Evolutionary conservation across 1,140 invertebrate genomes (phyloP).

Genomic region (Trialeurodes vaporariorum): DNA sequence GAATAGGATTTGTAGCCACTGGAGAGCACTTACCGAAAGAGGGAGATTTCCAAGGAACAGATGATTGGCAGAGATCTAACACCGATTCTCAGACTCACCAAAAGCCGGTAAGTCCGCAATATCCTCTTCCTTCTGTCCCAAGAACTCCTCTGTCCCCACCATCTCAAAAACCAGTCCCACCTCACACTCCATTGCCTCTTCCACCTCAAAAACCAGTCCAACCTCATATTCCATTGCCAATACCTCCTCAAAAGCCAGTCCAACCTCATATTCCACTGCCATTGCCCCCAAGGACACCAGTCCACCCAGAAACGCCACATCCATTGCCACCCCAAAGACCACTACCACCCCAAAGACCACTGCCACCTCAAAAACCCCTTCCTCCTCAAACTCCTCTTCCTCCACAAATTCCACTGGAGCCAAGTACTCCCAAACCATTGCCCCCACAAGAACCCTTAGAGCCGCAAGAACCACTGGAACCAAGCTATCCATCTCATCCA

Average conservation of each 20-base stretch:
- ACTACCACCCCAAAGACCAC: not conserved
- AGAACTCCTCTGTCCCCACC: no score
- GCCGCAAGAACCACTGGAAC: no score
- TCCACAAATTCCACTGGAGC: not conserved
- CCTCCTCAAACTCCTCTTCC: not conserved
- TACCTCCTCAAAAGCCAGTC: not conserved
- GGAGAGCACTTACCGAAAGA: constrained; percentile 41
- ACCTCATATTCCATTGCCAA: not conserved
- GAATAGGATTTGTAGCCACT: constrained; percentile 55
- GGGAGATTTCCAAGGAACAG: constrained; percentile 21
- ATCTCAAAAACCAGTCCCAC: not conserved
- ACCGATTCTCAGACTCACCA: not conserved
- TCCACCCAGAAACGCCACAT: not conserved
- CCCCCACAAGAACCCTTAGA: no score
- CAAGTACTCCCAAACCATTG: no score
- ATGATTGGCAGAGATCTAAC: not conserved
- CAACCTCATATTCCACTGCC: not conserved
- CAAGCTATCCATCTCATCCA: not conserved
- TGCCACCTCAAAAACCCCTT: not conserved
- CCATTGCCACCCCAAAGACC: not conserved
- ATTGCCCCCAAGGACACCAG: not conserved
- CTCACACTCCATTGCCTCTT: not conserved
- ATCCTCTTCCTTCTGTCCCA: not conserved
- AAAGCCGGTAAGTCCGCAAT: not conserved
- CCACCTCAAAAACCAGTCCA: not conserved